phyloP scores from a whole-genome alignment of 2,797 vertebrate genomes.

The Anas georgica region DNA sequence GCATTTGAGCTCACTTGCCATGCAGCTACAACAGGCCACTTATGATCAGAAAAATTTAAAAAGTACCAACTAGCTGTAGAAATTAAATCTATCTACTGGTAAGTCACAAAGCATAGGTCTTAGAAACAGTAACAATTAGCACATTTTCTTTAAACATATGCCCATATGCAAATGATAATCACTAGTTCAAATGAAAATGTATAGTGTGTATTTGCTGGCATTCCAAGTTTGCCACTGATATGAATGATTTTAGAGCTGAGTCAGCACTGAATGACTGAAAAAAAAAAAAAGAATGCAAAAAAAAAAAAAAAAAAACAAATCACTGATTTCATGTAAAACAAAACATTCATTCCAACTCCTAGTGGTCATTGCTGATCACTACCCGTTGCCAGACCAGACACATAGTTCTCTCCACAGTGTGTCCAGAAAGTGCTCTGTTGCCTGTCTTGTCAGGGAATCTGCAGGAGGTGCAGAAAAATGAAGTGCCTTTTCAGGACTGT shows the following conservation, averaged over 20 bases:
- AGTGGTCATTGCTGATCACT: background rate
- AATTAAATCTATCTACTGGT: background rate
- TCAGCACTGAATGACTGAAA: background rate
- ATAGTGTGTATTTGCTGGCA: background rate
- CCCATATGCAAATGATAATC: background rate
- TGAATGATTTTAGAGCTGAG: background rate
- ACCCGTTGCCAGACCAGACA: background rate
- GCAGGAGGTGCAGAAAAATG: conserved; percentile 28
- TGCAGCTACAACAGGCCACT: conserved; percentile 3
- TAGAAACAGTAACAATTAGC: conserved; percentile 15
- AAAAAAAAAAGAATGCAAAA: background rate
- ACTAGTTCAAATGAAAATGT: conserved; percentile 12
- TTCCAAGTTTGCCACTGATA: background rate
- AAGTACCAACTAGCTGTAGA: conserved; percentile 19
- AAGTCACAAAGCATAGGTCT: background rate
- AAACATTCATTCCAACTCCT: background rate
- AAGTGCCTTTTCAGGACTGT: conserved; percentile 37
- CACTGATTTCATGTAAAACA: fast-evolving
- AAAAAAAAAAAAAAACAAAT: background rate
- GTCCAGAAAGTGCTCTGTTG: conserved; percentile 35
- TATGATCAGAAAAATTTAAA: background rate
- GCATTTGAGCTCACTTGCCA: conserved; percentile 38
- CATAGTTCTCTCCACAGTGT: conserved; percentile 4
- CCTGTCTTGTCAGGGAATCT: conserved; percentile 21
- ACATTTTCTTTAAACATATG: conserved; percentile 3